These are phyloP conservation scores for Halictus ligatus DNA, from an alignment of 2,888 invertebrate genomes.

Conservation along the genomic window DNA sequence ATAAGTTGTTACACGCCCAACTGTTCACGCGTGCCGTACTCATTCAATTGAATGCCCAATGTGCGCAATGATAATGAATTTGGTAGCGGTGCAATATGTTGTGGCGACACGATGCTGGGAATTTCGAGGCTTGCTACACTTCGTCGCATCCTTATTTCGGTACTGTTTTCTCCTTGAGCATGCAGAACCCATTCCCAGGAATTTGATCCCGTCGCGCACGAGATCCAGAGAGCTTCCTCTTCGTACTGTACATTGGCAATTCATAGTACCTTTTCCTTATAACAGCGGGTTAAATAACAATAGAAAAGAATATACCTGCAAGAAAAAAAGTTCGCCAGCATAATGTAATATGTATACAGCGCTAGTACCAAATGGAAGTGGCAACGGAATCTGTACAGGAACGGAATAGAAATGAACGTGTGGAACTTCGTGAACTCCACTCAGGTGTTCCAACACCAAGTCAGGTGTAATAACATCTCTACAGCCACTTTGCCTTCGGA, in stretches of 20 bases:
- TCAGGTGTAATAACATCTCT: conserved; percentile 69
- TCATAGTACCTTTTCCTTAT: conserved; percentile 8
- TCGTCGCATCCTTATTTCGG: conserved; percentile 72
- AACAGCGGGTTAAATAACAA: conserved; percentile 8
- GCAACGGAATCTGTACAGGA: conserved; percentile 73
- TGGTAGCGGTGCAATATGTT: conserved; percentile 74
- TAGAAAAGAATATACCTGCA: conserved; percentile 72
- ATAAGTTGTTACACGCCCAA: conserved; percentile 49
- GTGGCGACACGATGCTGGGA: conserved; percentile 56
- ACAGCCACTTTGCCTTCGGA: conserved; percentile 69
- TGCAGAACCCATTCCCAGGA: conserved; percentile 77
- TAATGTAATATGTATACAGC: conserved; percentile 77
- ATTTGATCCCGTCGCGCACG: conserved; percentile 29
- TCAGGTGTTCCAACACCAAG: conserved; percentile 76
- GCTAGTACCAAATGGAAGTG: conserved; percentile 75
- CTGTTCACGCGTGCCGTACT: conserved; percentile 63
- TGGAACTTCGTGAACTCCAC: conserved; percentile 72
- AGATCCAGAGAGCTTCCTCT: conserved; percentile 58
- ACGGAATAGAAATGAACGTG: conserved; percentile 77
- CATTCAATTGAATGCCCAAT: conserved; percentile 67
- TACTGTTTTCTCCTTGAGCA: conserved; percentile 68
- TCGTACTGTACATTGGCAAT: conserved; percentile 39
- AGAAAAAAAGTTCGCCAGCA: conserved; percentile 76
- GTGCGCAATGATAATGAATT: conserved; percentile 65
- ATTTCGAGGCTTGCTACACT: conserved; percentile 75